A percentile compares a stretch with the other conserved stretches of the same genome.
Conservation (phyloP, 2,113 vertebrate species). For the Leptodactylus fuscus region DNA sequence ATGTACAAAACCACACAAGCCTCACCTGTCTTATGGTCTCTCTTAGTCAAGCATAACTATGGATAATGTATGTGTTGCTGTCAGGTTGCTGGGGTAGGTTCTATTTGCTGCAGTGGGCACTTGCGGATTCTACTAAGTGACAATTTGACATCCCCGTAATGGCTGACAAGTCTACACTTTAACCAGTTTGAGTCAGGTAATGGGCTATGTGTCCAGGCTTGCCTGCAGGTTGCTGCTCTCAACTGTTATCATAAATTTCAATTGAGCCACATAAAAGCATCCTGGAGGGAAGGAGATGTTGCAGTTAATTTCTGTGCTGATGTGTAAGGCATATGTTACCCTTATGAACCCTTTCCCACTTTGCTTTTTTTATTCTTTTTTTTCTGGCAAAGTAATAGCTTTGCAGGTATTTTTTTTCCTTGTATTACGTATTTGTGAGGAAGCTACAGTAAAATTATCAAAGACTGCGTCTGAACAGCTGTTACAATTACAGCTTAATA, state of each 20-base stretch:
- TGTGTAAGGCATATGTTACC: constrained; percentile 44
- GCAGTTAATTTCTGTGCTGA: constrained; percentile 2
- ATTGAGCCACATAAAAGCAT: constrained; percentile 6
- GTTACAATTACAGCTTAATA: constrained; percentile 12
- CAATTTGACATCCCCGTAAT: constrained; percentile 54
- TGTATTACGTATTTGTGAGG: constrained; percentile 20
- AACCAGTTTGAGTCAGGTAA: constrained; percentile 59
- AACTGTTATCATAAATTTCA: constrained; percentile 45
- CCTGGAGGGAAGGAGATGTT: constrained; percentile 4
- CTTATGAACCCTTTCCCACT: constrained; percentile 52
- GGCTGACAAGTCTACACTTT: constrained; percentile 57
- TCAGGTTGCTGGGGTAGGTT: neutral
- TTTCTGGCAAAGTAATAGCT: constrained; percentile 19
- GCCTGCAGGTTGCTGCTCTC: constrained; percentile 55
- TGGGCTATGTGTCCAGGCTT: constrained; percentile 40
- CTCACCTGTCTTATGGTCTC: neutral
- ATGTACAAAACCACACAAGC: neutral
- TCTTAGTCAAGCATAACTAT: neutral
- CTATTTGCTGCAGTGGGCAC: neutral
- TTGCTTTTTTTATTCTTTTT: constrained; percentile 23
- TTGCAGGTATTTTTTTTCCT: constrained; percentile 8
- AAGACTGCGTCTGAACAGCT: constrained; percentile 1
- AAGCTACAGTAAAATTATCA: constrained; percentile 25
- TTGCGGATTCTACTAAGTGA: constrained; percentile 42
- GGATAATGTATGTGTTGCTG: constrained; percentile 25